Evolutionary conservation across 2,888 invertebrate genomes (phyloP).

Genomic region (Drosophila subsilvestris): DNA sequence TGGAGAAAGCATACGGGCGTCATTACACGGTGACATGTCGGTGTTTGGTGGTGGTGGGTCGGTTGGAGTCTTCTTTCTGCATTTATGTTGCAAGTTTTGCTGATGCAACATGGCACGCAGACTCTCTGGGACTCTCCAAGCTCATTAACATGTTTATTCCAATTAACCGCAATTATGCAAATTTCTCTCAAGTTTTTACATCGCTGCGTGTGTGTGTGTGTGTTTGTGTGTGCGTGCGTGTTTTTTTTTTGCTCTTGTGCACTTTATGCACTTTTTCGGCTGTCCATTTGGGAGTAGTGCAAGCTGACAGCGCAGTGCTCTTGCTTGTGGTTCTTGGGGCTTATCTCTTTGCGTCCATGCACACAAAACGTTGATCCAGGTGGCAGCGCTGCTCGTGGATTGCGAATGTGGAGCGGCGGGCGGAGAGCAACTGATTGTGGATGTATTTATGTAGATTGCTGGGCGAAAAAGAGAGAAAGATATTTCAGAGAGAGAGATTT

Average conservation of each 20-base stretch:
- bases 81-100: not conserved
- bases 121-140: conserved; percentile 6
- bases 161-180: conserved; percentile 63
- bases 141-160: conserved; percentile 54
- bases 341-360: not conserved
- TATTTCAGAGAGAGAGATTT: no score
- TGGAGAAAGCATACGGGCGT: not conserved
- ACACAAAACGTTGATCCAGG: not conserved
- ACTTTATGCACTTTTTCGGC: not conserved
- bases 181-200: conserved; percentile 20
- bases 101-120: conserved; percentile 6
- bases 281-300: no score
- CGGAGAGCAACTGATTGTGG: not conserved
- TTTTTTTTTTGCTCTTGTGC: not conserved
- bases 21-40: not conserved
- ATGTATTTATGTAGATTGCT: no score
- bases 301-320: not conserved
- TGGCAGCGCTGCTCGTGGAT: not conserved
- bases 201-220: not conserved
- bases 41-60: no score
- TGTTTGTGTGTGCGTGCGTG: no score
- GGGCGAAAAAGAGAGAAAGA: no score
- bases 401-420: not conserved
- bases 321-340: not conserved
- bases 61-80: not conserved